Conservation (phyloP, 2,888 invertebrate genomes). For the Pollenia griseotomentosa region DNA sequence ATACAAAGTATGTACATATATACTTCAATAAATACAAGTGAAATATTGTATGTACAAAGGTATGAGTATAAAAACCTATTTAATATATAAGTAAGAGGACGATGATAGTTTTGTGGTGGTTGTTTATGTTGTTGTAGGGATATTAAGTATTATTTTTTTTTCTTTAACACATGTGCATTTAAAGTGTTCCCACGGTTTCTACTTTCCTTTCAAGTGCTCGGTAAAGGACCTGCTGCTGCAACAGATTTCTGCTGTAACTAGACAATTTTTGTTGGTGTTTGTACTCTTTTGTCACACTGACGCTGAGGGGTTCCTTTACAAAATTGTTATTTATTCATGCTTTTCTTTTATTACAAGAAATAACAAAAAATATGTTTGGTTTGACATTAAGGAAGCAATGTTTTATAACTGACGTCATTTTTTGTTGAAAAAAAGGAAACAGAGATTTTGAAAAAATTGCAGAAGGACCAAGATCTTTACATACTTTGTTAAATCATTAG, state of each 20-base stretch:
- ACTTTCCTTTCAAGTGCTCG: conserved; percentile 73
- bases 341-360: conserved; percentile 50
- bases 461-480: conserved; percentile 17
- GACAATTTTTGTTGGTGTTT: conserved; percentile 55
- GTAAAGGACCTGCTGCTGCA: conserved; percentile 71
- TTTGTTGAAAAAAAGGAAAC: conserved; percentile 33
- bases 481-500: conserved; percentile 26
- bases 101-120: conserved; percentile 55
- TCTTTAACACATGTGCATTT: conserved; percentile 72
- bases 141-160: conserved; percentile 41
- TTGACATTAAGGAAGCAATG: conserved; percentile 71
- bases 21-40: conserved; percentile 20
- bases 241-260: conserved; percentile 58
- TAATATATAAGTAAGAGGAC: conserved; percentile 47
- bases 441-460: conserved; percentile 24
- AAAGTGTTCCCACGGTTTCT: conserved; percentile 75
- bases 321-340: conserved; percentile 43
- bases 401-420: conserved; percentile 56
- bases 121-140: conserved; percentile 44
- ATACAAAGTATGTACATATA: conserved; percentile 13
- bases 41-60: background rate
- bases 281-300: conserved; percentile 63
- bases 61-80: background rate
- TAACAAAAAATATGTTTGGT: conserved; percentile 16
- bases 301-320: conserved; percentile 43